phyloP scores from a whole-genome alignment of 2,888 invertebrate species.

The Petrolisthes manimaculis region DNA sequence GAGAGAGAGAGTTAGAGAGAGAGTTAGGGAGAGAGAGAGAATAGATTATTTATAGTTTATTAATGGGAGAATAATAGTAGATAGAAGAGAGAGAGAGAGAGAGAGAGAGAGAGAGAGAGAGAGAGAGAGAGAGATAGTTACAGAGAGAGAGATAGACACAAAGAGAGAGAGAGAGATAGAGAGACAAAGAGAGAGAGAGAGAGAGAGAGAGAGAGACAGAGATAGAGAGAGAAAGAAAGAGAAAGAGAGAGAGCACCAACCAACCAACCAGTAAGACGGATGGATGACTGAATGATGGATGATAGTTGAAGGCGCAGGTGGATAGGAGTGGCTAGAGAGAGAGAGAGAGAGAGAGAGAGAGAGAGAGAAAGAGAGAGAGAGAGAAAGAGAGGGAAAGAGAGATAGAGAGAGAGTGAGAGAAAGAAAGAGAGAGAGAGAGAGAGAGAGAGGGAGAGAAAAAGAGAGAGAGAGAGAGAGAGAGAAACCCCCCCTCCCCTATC shows the following conservation, averaged over 20 bases:
- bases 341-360: neutral
- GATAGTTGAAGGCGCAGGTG: neutral
- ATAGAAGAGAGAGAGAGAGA: neutral
- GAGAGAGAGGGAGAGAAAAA: neutral
- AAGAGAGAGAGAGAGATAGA: neutral
- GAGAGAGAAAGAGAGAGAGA: neutral
- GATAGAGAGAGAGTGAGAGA: neutral
- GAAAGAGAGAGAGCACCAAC: neutral
- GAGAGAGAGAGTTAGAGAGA: neutral
- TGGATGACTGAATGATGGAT: neutral
- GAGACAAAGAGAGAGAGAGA: neutral
- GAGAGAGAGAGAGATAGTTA: conserved; percentile 12
- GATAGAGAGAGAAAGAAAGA: neutral
- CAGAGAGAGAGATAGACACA: neutral
- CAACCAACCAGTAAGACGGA: neutral
- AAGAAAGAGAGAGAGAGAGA: neutral
- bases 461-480: neutral
- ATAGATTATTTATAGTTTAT: neutral
- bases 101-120: neutral
- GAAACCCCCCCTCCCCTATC: neutral
- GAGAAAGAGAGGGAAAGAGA: neutral
- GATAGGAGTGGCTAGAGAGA: neutral
- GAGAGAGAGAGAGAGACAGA: neutral
- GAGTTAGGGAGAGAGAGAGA: neutral
- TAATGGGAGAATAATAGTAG: neutral